Conservation (phyloP, 1,140 invertebrate genomes). For the Drosophila teissieri region DNA sequence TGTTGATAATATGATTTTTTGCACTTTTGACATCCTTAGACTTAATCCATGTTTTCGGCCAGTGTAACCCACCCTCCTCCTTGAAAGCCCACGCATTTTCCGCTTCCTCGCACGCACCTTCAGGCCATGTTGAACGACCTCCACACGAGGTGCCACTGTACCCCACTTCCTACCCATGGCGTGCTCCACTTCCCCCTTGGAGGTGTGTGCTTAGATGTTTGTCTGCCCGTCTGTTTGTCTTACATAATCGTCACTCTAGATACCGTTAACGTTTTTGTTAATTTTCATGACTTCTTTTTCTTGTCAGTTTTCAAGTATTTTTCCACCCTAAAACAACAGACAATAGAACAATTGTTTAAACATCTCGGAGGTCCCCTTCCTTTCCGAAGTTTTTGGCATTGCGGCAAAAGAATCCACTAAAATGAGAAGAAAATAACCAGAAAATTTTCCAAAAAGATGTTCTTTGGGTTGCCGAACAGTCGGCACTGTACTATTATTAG, state of each 20-base stretch:
- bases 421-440: slow-evolving; percentile 14
- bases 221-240: slow-evolving; percentile 69
- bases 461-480: slow-evolving; percentile 19
- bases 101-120: slow-evolving; percentile 64
- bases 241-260: slow-evolving; percentile 82
- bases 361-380: slow-evolving; percentile 44
- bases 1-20: too few species aligned
- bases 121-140: slow-evolving; percentile 51
- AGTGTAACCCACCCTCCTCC: slow-evolving; percentile 8
- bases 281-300: slow-evolving; percentile 39
- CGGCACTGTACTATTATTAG: slow-evolving; percentile 37
- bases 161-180: not conserved
- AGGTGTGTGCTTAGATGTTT: slow-evolving; percentile 73
- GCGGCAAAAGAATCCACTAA: slow-evolving; percentile 41
- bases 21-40: not conserved
- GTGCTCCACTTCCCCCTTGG: not conserved
- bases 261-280: slow-evolving; percentile 60
- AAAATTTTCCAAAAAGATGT: slow-evolving; percentile 32
- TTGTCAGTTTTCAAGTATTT: slow-evolving; percentile 47
- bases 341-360: slow-evolving; percentile 84
- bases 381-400: slow-evolving; percentile 65
- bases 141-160: slow-evolving; percentile 54
- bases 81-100: slow-evolving; percentile 50
- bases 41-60: not conserved
- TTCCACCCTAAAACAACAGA: slow-evolving; percentile 70